Percentiles rank a stretch among this genome's conserved stretches.
Evolutionary conservation across 64 coral and sea anemone species (phyloP).

Genomic region (Montipora efflorescens): DNA sequence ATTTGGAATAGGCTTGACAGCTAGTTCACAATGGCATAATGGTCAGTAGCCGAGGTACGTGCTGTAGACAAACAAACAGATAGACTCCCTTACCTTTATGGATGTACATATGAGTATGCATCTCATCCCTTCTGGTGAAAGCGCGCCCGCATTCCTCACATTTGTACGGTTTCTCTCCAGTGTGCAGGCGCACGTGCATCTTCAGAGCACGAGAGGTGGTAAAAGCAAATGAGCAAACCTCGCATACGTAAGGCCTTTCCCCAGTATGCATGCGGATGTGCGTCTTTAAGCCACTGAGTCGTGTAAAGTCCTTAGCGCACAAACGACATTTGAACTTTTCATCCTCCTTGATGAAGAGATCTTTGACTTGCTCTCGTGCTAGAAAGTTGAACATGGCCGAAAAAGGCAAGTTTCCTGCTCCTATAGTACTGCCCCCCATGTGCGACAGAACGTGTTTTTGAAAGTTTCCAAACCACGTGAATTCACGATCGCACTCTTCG

Average conservation of each 20-base stretch:
- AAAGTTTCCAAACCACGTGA: conserved; percentile 97
- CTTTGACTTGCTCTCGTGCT: conserved; percentile 91
- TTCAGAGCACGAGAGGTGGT: conserved; percentile 98
- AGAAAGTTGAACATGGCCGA: conserved; percentile 83
- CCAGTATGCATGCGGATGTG: conserved; percentile 91
- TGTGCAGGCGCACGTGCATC: conserved; percentile 96
- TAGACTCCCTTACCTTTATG: conserved; percentile 77
- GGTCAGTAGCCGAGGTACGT: too few species aligned
- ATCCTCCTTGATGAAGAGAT: conserved; percentile 91
- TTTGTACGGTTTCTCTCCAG: conserved; percentile 97
- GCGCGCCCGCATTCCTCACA: conserved; percentile 89
- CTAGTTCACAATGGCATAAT: too few species aligned
- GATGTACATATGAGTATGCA: conserved; percentile 97
- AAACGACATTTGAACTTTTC: conserved; percentile 85
- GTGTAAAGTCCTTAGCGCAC: conserved; percentile 84
- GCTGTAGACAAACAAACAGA: too few species aligned
- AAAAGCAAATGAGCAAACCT: conserved; percentile 90
- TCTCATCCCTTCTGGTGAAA: conserved; percentile 91
- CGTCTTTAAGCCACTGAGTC: conserved; percentile 85
- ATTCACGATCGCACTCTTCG: conserved; percentile 92
- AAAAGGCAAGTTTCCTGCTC: conserved; percentile 53
- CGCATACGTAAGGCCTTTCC: conserved; percentile 86
- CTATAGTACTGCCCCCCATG: conserved; percentile 48
- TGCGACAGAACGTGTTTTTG: conserved; percentile 96
- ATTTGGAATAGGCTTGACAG: too few species aligned